Evolutionary conservation across 2,113 vertebrate species (phyloP).

Genomic region (Scomber japonicus): DNA sequence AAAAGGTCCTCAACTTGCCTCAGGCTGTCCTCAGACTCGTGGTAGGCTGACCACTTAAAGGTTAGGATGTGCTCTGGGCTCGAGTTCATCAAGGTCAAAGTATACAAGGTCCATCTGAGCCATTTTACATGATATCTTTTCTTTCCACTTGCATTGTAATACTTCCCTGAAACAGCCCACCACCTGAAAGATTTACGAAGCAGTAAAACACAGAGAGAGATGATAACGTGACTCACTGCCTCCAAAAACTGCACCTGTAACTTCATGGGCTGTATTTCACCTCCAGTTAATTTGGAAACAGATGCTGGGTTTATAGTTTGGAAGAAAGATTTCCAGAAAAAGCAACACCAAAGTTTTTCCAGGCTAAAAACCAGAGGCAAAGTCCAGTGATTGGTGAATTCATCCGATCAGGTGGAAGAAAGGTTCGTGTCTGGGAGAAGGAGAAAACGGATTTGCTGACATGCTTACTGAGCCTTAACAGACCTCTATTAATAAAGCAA

Average conservation of each 20-base stretch:
- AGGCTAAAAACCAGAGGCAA: too few species aligned
- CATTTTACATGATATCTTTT: neutral
- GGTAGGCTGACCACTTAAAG: conserved; percentile 41
- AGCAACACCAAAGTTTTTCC: too few species aligned
- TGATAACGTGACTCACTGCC: neutral
- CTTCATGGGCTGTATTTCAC: too few species aligned
- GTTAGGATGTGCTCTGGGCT: conserved; percentile 53
- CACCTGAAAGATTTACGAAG: too few species aligned
- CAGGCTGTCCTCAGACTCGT: conserved; percentile 26
- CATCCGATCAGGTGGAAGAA: neutral
- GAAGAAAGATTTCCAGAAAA: too few species aligned
- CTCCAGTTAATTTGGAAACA: too few species aligned
- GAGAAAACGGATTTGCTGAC: neutral
- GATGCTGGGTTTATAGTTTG: too few species aligned
- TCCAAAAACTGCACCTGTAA: too few species aligned
- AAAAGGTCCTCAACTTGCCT: conserved; percentile 9
- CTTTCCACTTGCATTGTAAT: neutral
- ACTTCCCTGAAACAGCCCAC: neutral
- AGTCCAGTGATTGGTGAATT: neutral
- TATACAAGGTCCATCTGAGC: conserved; percentile 7
- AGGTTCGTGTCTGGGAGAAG: too few species aligned
- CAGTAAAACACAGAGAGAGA: too few species aligned
- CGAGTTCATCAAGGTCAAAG: conserved; percentile 21
- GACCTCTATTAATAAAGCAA: too few species aligned
- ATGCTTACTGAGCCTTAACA: too few species aligned